phyloP scores from a whole-genome alignment of 2,113 vertebrate species.

The Holacanthus passer region DNA sequence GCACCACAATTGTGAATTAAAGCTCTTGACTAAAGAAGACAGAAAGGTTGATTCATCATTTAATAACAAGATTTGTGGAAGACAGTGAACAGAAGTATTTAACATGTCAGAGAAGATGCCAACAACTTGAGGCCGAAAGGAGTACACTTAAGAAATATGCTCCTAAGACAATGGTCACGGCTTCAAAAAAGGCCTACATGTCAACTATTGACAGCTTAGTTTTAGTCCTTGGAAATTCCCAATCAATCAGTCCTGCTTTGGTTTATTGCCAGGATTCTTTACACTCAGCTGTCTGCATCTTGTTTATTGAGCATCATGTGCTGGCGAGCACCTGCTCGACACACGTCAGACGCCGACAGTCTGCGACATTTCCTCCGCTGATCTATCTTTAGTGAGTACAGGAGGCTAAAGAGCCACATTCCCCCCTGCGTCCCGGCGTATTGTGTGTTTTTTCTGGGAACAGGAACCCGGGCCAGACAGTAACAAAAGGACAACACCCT shows the following conservation, averaged over 20 bases:
- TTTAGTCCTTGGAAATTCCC: not conserved
- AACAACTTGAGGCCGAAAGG: no score
- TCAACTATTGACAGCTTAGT: no score
- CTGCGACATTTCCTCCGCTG: slow-evolving; percentile 60
- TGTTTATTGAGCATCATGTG: slow-evolving; percentile 3
- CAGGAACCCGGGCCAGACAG: slow-evolving; percentile 54
- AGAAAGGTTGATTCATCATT: no score
- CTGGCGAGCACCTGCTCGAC: slow-evolving; percentile 51
- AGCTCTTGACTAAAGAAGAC: no score
- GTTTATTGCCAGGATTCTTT: not conserved
- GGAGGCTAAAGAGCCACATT: slow-evolving; percentile 7
- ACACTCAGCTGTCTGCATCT: slow-evolving; percentile 20
- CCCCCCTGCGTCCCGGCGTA: slow-evolving; percentile 23
- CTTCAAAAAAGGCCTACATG: no score
- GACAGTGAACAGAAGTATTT: no score
- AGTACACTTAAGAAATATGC: no score
- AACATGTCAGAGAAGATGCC: no score
- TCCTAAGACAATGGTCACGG: no score
- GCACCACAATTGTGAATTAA: no score
- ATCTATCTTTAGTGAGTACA: slow-evolving; percentile 58
- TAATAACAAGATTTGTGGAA: no score
- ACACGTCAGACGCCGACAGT: slow-evolving; percentile 30
- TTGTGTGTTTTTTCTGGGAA: slow-evolving; percentile 38
- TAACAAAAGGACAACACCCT: slow-evolving; percentile 65
- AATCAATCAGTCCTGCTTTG: not conserved